Base-by-base conservation (phyloP, 2,113 vertebrate species). In the Hippotragus niger region DNA sequence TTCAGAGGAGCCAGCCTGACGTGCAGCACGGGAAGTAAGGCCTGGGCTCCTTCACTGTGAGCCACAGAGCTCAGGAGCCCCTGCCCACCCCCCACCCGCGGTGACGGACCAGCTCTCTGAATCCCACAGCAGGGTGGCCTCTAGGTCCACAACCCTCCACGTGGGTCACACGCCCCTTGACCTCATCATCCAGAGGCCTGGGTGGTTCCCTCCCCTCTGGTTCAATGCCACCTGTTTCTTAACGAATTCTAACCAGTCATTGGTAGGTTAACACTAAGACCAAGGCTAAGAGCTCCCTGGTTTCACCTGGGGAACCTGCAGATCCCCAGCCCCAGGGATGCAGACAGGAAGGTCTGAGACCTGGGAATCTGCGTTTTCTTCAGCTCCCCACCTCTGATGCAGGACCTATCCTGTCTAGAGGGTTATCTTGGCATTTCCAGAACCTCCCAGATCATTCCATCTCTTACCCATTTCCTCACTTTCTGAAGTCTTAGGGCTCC, bases 151-250 rank as follows among this genome's bases (percentile, higher is more conserved):
- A 31, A 17, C 43, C 40, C 76, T 67, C 23, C 33, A 74, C 2
- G 1, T 2, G 23, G 82, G n/a, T 55, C 31, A 23, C 5, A 8
- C 40, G 15, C 53, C 71, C 40, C 14, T 25, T 21, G 50, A 62
- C 90, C 78, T 89, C 74, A 16, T 76, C 74, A 80, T 29, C 29
- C n/a, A 16, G 76, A 92, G 29, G 25, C 45, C 29, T 58, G 0
- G 50, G n/a, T 40, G 3, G 13, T 74, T 53, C 40, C 25, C 23
- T 83, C 71, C 16, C 9, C 60, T 62, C 40, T 94, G 45, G 25
- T 76, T 67, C 86, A 88, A 76, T 33, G 7, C 23, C 52, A 36
- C 36, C 67, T 23, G 40, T 91, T 97, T 95, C 78, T 83, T 52
- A 23, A 23, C 5, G 58, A 74, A 1, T n/a, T 50, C 45, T 64